phyloP scores from a whole-genome alignment of 1,140 invertebrate species.

The Tetramorium parvispinum region DNA sequence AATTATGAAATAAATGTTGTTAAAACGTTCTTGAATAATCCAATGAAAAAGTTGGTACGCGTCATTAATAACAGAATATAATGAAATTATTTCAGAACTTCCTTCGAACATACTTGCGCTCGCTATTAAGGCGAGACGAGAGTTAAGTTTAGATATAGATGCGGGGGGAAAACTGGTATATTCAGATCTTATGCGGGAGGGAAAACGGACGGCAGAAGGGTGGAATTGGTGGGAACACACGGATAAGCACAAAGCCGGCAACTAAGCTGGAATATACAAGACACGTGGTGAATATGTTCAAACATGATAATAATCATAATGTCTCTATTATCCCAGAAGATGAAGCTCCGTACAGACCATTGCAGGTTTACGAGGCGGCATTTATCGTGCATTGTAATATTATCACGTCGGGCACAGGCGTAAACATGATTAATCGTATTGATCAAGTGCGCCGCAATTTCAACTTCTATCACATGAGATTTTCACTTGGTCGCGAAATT shows the following conservation, averaged over 20 bases:
- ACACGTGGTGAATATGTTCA: conserved; percentile 45
- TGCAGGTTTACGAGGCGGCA: conserved; percentile 21
- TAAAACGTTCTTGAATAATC: background rate
- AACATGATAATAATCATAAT: conserved; percentile 56
- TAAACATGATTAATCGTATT: conserved; percentile 33
- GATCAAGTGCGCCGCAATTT: conserved; percentile 22
- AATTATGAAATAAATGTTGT: too few relatives aligned
- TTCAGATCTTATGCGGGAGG: conserved; percentile 12
- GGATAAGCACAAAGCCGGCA: conserved; percentile 37
- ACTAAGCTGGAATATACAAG: conserved; percentile 53
- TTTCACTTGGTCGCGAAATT: background rate
- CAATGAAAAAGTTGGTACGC: background rate
- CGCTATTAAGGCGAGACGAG: background rate
- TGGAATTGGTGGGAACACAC: background rate
- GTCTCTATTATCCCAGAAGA: conserved; percentile 45
- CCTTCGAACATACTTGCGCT: background rate
- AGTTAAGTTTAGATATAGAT: conserved; percentile 1
- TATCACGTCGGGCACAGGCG: conserved; percentile 27
- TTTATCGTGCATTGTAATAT: conserved; percentile 45
- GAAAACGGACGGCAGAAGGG: conserved; percentile 28
- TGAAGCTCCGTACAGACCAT: conserved; percentile 25
- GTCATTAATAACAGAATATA: background rate
- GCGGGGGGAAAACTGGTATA: background rate
- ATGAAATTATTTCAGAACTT: conserved; percentile 15
- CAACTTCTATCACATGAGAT: background rate